These are phyloP conservation scores for Lumbricus terrestris DNA, from an alignment of 2,888 invertebrate genomes.

Conservation along the genomic window DNA sequence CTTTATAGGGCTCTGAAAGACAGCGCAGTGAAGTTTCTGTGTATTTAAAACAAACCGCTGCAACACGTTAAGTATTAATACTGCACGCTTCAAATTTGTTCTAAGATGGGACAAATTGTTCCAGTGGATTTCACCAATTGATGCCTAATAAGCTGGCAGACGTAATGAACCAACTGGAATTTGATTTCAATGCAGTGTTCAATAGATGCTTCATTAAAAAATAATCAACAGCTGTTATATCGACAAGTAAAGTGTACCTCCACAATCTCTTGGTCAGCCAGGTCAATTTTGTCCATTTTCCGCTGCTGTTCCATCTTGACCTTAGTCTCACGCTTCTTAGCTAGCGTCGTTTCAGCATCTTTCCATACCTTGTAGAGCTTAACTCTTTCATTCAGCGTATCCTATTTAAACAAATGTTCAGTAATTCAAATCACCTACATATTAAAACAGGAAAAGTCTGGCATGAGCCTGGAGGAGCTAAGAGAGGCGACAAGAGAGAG, in stretches of 20 bases:
- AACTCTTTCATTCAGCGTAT: slow-evolving; percentile 72
- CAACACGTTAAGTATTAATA: background rate
- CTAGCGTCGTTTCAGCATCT: slow-evolving; percentile 89
- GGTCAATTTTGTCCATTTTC: slow-evolving; percentile 83
- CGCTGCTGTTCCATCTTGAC: slow-evolving; percentile 86
- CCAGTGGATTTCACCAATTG: background rate
- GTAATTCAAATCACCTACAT: background rate
- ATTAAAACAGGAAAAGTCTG: too few relatives aligned
- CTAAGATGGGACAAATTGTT: background rate
- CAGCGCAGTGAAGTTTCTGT: too few relatives aligned
- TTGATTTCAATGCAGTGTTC: background rate
- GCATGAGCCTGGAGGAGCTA: too few relatives aligned
- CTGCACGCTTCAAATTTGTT: background rate
- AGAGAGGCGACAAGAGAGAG: too few relatives aligned
- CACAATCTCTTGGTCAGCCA: slow-evolving; percentile 83
- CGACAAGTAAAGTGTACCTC: slow-evolving; percentile 68
- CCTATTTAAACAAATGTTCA: slow-evolving; percentile 59
- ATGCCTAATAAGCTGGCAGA: background rate
- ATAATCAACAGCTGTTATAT: background rate
- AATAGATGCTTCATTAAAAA: background rate
- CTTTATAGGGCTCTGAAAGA: too few relatives aligned
- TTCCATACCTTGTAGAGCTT: slow-evolving; percentile 96
- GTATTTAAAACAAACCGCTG: background rate
- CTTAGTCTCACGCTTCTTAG: slow-evolving; percentile 92
- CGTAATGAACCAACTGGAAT: background rate